Evolutionary conservation across 23 tunicate species (phyloP), one percentile per base, ranked within the genome.

Genomic region (Oikopleura albicans): DNA sequence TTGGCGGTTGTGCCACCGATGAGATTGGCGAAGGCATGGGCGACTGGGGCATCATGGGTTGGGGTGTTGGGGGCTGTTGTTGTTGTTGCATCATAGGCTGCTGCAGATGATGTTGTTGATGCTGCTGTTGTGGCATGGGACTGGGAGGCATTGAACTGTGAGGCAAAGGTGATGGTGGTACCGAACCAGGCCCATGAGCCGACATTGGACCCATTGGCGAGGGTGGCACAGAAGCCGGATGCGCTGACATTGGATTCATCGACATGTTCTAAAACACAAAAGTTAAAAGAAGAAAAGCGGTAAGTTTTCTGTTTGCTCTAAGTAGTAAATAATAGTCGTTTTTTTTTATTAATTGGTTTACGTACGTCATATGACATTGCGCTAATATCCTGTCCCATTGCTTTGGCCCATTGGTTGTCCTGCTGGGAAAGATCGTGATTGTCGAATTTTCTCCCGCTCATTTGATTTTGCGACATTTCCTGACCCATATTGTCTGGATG

Each of bases 401-500:
- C 79, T 31, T 29, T 71, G 36, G 27, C 79, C 79, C 79, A 71
- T 31, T 71, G 79, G 79, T 29, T 71, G 35, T 71, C 79, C 35
- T 71, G 79, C 28, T 71, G 33, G 4, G 79, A 71, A 71, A 71
- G 28, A 4, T 71, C 35, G 4, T 71, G 79, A 29, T 71, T 71
- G 37, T 12, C 35, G n/a, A n/a, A n/a, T n/a, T n/a, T n/a, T n/a
- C n/a, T n/a, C n/a, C n/a, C n/a, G n/a, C n/a, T n/a, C n/a, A n/a
- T n/a, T n/a, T n/a, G n/a, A 27, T 16, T 4, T 4, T 71, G 79
- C 28, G 4, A 22, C 34, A 71, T 71, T 16, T 71, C 79, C 37
- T 29, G 27, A 22, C 36, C 35, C n/a, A n/a, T n/a, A 2, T 29
- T 37, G 28, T 71, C 36, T 29, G 27, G 34, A 29, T 71, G 79